Base-by-base conservation (phyloP, 2,113 vertebrate species). In the Hyperopisus bebe region DNA sequence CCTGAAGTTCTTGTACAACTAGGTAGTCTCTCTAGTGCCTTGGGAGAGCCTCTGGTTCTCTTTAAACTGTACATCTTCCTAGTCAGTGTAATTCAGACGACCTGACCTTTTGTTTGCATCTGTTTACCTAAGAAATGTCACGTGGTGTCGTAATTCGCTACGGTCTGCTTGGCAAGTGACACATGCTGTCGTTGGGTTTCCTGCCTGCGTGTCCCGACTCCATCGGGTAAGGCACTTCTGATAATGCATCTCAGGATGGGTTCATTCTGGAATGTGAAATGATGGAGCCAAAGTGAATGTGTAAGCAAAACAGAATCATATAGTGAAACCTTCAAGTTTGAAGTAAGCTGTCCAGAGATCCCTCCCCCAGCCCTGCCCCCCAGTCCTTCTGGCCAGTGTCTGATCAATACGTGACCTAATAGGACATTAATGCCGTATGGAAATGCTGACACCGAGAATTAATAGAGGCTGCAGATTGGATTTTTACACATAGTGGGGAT, bases 351-450 rank as follows among this genome's bases (percentile, higher is more conserved):
- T 39, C 27, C 70, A 77, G 35, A 39, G 13, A 10, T 27, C 1
- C 27, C n/a, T 11, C 62, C 62, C 62, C 58, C 58, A 24, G 24
- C 24, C 58, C 70, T 17, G 3, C 3, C 7, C 55, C 62, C 58
- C 62, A 24, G 8, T 42, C 15, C 17, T 47, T 39, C 87, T 85
- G 83, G 24, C 46, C 46, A 85, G n/a, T 46, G 47, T 27, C 44
- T 80, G 88, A 82, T 89, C 88, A 11, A 89, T 89, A 44, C 48
- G 1, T 27, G 35, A 80, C 74, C 74, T 83, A 44, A 44, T 21
- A 51, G 74, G 74, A 35, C 66, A 31, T 80, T 50, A 89, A 80
- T 80, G 24, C 70, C 47, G 31, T 80, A n/a, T 31, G 66, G 46
- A 24, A 74, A 48, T 89, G 88, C 88, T 82, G 88, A 89, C 4